Base-by-base conservation (phyloP, 2,888 invertebrate genomes). In the Cheilosia vulpina region DNA sequence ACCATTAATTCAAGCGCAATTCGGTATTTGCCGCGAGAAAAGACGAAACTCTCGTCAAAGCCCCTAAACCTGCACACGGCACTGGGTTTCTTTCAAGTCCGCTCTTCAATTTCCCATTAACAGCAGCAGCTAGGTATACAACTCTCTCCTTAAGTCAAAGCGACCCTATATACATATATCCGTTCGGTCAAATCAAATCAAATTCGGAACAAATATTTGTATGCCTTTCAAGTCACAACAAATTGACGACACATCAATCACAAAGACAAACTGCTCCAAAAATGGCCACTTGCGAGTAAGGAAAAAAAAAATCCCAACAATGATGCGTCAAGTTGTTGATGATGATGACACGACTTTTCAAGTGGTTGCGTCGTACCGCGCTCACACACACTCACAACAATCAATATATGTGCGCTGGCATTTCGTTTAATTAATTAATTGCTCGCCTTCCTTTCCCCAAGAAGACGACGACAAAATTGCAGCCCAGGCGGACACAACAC, bases 341-440 rank as follows among this genome's bases (percentile, higher is more conserved):
- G 65, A 75, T 57, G 47, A 45, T 69, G 77, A 77, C 77, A 77
- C 53, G 62, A 60, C 77, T 77, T 38, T 47, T 69, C 69, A 69
- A 68, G 60, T 47, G 69, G 38, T 43, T 45, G 52, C 53, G 50
- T 31, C 53, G 53, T 60, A 38, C 65, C 19, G 15, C 24, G 17
- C 47, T 38, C 19, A 66, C 60, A 52, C 34, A 65, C 45, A 13
- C 15, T 2, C 6, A 9, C 6, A 9, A 52, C 27, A 75, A 34
- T 38, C 43, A 58, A 31, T 58, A 11, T 11, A 34, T 76, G 24
- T 27, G 50, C 68, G 68, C 75, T 71, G 69, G 69, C 75, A 80
- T 84, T 84, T 80, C 63, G 71, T 80, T 75, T 65, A 80, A 80
- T 84, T 84, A 80, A 84, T 71, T 84, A 63, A 58, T 75, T 71